A percentile compares a stretch with the other conserved stretches of the same genome.
These are phyloP conservation scores for Agrochola circellaris DNA, from an alignment of 2,888 invertebrate genomes.

Conservation along the genomic window DNA sequence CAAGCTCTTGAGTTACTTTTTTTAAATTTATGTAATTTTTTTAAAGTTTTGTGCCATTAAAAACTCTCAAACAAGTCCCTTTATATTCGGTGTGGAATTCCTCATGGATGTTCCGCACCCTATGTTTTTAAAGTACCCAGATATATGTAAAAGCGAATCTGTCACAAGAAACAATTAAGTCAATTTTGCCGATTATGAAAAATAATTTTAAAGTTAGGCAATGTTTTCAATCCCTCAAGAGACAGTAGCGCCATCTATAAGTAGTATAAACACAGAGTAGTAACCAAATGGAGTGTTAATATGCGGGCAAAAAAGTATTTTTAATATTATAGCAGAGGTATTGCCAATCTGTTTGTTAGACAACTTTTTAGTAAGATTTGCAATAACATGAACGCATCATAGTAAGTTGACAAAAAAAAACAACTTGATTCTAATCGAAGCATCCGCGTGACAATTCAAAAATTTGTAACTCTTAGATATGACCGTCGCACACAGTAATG, in stretches of 20 bases:
- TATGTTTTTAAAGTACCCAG: neutral
- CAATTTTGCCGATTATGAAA: conserved; percentile 20
- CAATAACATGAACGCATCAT: neutral
- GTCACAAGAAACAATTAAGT: too few species aligned
- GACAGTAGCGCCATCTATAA: conserved; percentile 52
- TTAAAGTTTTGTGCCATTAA: neutral
- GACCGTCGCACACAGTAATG: neutral
- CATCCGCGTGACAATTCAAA: neutral
- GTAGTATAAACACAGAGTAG: conserved; percentile 34
- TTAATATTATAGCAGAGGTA: neutral
- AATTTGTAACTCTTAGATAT: neutral
- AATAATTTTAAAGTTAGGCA: conserved; percentile 31
- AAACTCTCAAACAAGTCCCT: neutral
- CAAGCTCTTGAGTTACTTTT: neutral
- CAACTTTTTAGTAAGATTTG: neutral
- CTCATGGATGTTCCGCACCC: neutral
- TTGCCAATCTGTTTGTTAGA: neutral
- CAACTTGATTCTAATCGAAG: neutral
- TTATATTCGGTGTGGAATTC: neutral
- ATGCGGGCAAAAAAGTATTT: neutral
- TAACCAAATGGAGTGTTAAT: conserved; percentile 37
- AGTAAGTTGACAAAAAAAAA: neutral
- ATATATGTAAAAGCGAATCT: too few species aligned
- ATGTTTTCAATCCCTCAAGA: conserved; percentile 28
- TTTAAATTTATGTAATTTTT: neutral